These are phyloP conservation scores for Corvus cornix DNA, from an alignment of 2,113 vertebrate genomes.

Conservation along the genomic window DNA sequence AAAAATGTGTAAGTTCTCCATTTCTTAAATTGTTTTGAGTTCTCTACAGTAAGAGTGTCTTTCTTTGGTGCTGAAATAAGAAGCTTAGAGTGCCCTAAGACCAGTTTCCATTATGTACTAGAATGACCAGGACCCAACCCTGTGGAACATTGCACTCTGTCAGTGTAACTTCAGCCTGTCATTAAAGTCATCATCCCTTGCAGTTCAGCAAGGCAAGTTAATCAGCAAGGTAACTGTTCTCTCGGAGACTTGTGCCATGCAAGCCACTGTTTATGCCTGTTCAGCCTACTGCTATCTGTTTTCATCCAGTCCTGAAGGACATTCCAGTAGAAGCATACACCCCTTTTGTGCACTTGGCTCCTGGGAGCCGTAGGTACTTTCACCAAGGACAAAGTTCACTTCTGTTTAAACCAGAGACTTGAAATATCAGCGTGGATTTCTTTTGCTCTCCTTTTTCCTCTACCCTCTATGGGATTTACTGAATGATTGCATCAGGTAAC, in stretches of 20 bases:
- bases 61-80: background rate
- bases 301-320: background rate
- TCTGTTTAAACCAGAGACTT: background rate
- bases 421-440: background rate
- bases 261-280: background rate
- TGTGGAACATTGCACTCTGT: background rate
- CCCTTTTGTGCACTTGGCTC: background rate
- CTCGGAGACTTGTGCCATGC: background rate
- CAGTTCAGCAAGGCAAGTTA: background rate
- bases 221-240: background rate
- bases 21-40: background rate
- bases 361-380: background rate
- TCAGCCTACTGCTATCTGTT: background rate
- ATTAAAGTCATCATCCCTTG: background rate
- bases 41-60: background rate
- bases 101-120: background rate
- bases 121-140: background rate
- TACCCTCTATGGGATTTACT: background rate
- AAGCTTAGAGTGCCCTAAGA: background rate
- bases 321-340: background rate
- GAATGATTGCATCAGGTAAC: rapidly evolving
- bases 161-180: background rate
- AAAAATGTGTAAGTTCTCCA: background rate
- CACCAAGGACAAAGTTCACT: background rate
- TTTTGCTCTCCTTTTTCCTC: background rate